Evolutionary conservation across 1,140 invertebrate genomes (phyloP).

Genomic region (Pantala flavescens): DNA sequence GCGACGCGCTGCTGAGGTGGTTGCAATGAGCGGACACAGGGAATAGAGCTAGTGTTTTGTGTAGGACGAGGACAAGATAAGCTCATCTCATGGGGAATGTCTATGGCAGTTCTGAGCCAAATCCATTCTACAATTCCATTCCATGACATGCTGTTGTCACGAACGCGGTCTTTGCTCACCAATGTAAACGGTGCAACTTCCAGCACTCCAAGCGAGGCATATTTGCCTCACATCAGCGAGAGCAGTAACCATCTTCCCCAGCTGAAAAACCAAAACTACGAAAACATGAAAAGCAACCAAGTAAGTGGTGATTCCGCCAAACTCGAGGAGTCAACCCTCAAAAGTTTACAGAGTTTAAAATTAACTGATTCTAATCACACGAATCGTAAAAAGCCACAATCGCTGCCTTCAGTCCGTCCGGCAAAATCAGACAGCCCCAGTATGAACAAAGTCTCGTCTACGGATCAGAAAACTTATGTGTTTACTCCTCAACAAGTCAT

Average conservation of each 20-base stretch:
- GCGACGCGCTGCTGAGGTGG: too few relatives aligned
- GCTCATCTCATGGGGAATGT: neutral
- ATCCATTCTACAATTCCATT: neutral
- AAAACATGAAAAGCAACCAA: neutral
- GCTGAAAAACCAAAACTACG: neutral
- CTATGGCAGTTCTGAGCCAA: neutral
- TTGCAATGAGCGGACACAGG: too few relatives aligned
- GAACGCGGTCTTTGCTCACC: slow-evolving; percentile 34
- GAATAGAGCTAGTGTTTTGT: too few relatives aligned
- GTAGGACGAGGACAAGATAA: too few relatives aligned
- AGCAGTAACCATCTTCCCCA: neutral
- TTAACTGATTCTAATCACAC: neutral
- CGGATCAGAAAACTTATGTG: slow-evolving; percentile 53
- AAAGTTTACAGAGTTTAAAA: neutral
- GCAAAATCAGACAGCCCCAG: neutral
- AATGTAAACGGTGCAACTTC: slow-evolving; percentile 29
- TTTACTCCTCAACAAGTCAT: slow-evolving; percentile 82
- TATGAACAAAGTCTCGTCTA: slow-evolving; percentile 18
- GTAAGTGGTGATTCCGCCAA: neutral
- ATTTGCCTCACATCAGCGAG: neutral
- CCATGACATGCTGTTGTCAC: slow-evolving; percentile 35
- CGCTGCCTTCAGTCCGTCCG: neutral
- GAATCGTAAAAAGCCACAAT: neutral
- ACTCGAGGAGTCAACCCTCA: neutral
- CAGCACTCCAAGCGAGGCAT: slow-evolving; percentile 15